Conservation (phyloP, 1,140 invertebrate genomes). For the Metaphire vulgaris region DNA sequence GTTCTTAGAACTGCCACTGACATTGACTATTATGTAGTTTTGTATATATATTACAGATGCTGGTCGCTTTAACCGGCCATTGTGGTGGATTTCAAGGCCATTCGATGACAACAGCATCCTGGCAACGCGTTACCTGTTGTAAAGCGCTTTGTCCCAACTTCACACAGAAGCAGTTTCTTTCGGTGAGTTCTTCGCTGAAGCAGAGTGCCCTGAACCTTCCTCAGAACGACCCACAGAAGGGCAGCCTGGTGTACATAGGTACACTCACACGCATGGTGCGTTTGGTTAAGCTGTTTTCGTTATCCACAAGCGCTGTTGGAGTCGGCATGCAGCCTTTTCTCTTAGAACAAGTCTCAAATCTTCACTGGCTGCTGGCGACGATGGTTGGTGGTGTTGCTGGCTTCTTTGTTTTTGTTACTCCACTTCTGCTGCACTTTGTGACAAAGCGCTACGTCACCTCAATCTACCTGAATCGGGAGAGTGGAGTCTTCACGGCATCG, state of each 20-base stretch:
- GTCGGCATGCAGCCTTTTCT: constrained; percentile 67
- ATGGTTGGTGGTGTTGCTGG: constrained; percentile 62
- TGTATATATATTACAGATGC: too few species aligned
- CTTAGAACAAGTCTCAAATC: constrained; percentile 54
- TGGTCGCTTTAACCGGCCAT: too few species aligned
- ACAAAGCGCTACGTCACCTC: constrained; percentile 77
- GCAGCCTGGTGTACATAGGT: constrained; percentile 60
- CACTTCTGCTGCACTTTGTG: constrained; percentile 70
- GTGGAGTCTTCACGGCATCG: constrained; percentile 37
- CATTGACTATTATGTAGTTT: too few species aligned
- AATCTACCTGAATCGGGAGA: constrained; percentile 62
- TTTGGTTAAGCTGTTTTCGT: constrained; percentile 70
- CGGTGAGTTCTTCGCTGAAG: too few species aligned
- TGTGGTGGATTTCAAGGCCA: too few species aligned
- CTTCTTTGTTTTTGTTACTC: constrained; percentile 74
- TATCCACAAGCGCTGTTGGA: constrained; percentile 65
- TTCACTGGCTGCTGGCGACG: constrained; percentile 50
- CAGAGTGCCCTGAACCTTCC: too few species aligned
- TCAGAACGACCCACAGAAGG: constrained; percentile 32
- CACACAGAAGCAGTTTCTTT: too few species aligned
- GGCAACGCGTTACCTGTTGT: background rate
- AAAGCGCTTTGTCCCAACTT: too few species aligned
- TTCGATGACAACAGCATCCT: too few species aligned
- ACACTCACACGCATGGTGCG: constrained; percentile 62
- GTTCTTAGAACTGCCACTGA: too few species aligned